A percentile compares a stretch with the other conserved stretches of the same genome.
Conservation (phyloP, 2,113 vertebrate species). For the Tichodroma muraria region DNA sequence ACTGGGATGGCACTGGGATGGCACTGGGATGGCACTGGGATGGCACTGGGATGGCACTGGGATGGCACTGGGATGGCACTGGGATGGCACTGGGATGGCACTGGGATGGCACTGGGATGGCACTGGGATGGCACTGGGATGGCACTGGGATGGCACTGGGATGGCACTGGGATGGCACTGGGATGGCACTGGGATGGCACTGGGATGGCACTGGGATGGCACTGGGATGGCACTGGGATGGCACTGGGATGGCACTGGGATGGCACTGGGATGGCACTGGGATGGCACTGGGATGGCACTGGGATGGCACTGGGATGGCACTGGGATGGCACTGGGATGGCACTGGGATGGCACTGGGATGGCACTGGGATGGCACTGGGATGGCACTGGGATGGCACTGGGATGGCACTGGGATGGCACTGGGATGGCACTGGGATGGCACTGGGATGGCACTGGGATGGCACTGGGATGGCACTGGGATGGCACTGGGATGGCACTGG, state of each 20-base stretch:
- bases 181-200: background rate
- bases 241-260: too few species aligned
- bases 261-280: background rate
- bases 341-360: too few species aligned
- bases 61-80: too few species aligned
- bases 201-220: too few species aligned
- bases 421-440: background rate
- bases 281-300: too few species aligned
- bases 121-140: background rate
- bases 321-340: background rate
- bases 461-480: too few species aligned
- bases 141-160: background rate
- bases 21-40: background rate
- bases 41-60: background rate
- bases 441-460: background rate
- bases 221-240: accelerated
- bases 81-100: too few species aligned
- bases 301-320: background rate
- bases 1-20: background rate
- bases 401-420: background rate
- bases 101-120: accelerated
- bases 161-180: background rate
- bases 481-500: too few species aligned
- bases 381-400: too few species aligned
- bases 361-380: accelerated